Evolutionary conservation across 2,888 invertebrate genomes (phyloP), one percentile per base, ranked within the genome.

Genomic region (Drosophila cognata): DNA sequence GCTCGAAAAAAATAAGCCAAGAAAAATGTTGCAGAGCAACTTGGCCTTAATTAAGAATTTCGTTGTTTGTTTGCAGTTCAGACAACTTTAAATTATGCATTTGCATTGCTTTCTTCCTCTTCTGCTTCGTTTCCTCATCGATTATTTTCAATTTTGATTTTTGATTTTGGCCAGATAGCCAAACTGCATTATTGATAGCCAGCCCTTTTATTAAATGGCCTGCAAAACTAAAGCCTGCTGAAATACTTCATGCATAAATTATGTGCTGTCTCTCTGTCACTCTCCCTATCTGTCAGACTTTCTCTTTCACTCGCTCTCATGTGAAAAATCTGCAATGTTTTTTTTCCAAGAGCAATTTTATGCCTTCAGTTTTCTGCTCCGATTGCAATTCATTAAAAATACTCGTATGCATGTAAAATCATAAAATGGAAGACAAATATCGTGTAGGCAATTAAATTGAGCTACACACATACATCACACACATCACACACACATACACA

Each of bases 121-220:
- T 46, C 25, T 25, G 25, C 25, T 25, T 46, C 4, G 16, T 16
- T 25, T 46, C 16, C 66, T 28, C 52, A 35, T 51, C 66, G 61
- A 67, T 53, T 65, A 67, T 65, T 67, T 75, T 46, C 50, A 63
- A 50, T 72, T 59, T 62, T 41, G 59, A 53, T 63, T 56, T 43
- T 41, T 31, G 55, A 58, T 57, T 53, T 63, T 52, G 29, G 56
- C 61, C 63, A 35, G 51, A 25, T 67, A 33, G 51, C 57, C 41
- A 29, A 63, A 65, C 60, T 84, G 85, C 76, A 85, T 84, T 85
- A 81, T 88, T 88, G 79, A 84, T 87, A 51, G 67, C 52, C 29
- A 29, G 28, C 43, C 50, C 63, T 73, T 52, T 46, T 66, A 68
- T 74, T 77, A 63, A 46, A 25, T 4, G 25, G 25, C 25, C 46